phyloP scores from a whole-genome alignment of 1,140 invertebrate genomes.

The Caligus rogercresseyi region DNA sequence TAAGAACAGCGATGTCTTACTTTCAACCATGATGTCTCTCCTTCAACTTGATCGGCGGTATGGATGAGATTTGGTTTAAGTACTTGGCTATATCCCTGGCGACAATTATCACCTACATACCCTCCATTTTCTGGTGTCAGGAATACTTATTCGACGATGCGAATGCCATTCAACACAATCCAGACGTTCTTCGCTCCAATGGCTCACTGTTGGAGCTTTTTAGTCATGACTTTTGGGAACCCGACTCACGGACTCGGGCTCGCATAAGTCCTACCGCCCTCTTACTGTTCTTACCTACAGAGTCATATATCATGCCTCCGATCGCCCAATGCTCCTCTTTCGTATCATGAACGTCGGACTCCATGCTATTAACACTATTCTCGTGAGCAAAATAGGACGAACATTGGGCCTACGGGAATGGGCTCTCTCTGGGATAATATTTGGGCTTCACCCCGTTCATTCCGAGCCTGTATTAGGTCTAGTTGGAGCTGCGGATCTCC shows the following conservation, averaged over 20 bases:
- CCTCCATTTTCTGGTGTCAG: background rate
- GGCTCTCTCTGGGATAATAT: conserved; percentile 48
- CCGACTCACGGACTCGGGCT: conserved; percentile 49
- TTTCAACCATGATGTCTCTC: no score
- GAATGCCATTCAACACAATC: conserved; percentile 52
- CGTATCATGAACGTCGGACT: background rate
- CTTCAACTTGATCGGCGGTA: no score
- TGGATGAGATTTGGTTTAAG: no score
- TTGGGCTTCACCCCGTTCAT: conserved; percentile 85
- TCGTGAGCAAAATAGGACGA: background rate
- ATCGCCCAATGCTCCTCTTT: background rate
- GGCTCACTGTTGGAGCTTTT: conserved; percentile 46
- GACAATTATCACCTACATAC: no score
- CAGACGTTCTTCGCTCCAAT: conserved; percentile 44
- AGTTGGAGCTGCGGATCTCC: conserved; percentile 20
- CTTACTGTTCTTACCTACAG: conserved; percentile 58
- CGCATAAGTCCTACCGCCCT: conserved; percentile 78
- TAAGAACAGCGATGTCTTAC: no score
- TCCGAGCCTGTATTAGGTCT: conserved; percentile 42
- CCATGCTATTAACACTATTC: background rate
- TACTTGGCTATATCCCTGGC: no score
- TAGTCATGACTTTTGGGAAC: conserved; percentile 71
- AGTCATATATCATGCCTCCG: conserved; percentile 38
- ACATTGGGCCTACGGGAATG: background rate
- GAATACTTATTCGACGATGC: conserved; percentile 22